phyloP scores from a whole-genome alignment of 1,140 invertebrate genomes.

The Drosophila bifasciata region DNA sequence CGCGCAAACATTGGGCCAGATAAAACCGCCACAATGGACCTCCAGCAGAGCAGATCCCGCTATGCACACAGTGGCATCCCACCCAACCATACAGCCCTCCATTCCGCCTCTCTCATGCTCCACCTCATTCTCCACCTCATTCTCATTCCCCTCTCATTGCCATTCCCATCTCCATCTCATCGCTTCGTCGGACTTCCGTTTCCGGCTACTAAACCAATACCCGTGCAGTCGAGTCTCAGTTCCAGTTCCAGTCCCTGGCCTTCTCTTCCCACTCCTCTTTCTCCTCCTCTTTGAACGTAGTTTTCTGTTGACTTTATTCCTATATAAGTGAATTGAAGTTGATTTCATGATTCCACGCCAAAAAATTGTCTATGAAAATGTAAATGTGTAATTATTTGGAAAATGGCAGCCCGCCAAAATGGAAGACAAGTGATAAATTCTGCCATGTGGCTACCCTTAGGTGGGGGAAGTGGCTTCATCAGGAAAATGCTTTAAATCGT shows the following conservation, averaged over 20 bases:
- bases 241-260: too few relatives aligned
- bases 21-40: slow-evolving; percentile 69
- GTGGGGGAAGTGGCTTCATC: slow-evolving; percentile 37
- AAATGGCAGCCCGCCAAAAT: slow-evolving; percentile 63
- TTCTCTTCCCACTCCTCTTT: background rate
- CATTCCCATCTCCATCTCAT: background rate
- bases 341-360: slow-evolving; percentile 61
- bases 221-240: too few relatives aligned
- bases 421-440: slow-evolving; percentile 43
- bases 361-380: slow-evolving; percentile 77
- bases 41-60: too few relatives aligned
- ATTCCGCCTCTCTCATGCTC: background rate
- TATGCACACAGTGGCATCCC: slow-evolving; percentile 7
- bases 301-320: slow-evolving; percentile 59
- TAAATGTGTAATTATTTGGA: slow-evolving; percentile 82
- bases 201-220: slow-evolving; percentile 41
- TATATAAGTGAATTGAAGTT: slow-evolving; percentile 56
- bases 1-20: slow-evolving; percentile 67
- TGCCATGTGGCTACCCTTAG: too few relatives aligned
- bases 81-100: background rate
- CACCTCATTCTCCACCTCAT: background rate
- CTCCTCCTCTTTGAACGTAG: background rate
- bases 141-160: too few relatives aligned
- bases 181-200: slow-evolving; percentile 53
- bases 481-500: slow-evolving; percentile 66